Base-by-base conservation (phyloP, 2,888 invertebrate genomes). In the Ypsolopha scabrella region DNA sequence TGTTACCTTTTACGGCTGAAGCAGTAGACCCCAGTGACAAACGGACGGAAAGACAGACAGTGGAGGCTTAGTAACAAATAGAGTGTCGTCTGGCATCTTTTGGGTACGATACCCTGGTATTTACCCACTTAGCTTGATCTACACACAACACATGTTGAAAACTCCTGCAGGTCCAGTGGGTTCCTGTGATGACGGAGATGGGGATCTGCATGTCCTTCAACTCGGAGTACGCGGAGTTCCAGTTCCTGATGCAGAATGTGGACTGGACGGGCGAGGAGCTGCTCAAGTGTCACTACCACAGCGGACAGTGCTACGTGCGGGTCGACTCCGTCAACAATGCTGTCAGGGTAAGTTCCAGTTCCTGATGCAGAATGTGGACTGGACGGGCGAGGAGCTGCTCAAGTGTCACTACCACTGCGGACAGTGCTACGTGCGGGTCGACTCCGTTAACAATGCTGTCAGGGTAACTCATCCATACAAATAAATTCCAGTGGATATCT, bases 331-430 rank as follows among this genome's bases (percentile, higher is more conserved):
- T 75, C 53, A 72, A 75, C 36, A 74, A 68, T 8, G 71, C 72
- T 14, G 75, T 86, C 4, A 73, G 77, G 70, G 88, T 88, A 55
- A 75, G 56, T 80, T 70, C 59, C 86, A 86, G 58, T 65, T 70
- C 57, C 67, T 76, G 51, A 54, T 70, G 0, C 63, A 67, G 4
- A 65, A 68, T 6, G 53, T 61, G 0, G 58, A 60, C 3, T 75
- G 75, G 77, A 55, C 55, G 0, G 59, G 62, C 0, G 64, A 63
- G 14, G 50, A 63, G 1, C 62, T 86, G 6, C 67, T 88, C 2
- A 65, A 70, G n/a, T 88, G 88, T 37, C 87, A 87, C 56, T 88
- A 87, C 54, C 78, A 81, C 53, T 83, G 80, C 52, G 82, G 79
- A 0, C 73, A 83, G 57, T 88, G 88, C 55, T 87, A 69, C 39